Conservation (phyloP, 2,113 vertebrate species). For the Malaclemys terrapin region DNA sequence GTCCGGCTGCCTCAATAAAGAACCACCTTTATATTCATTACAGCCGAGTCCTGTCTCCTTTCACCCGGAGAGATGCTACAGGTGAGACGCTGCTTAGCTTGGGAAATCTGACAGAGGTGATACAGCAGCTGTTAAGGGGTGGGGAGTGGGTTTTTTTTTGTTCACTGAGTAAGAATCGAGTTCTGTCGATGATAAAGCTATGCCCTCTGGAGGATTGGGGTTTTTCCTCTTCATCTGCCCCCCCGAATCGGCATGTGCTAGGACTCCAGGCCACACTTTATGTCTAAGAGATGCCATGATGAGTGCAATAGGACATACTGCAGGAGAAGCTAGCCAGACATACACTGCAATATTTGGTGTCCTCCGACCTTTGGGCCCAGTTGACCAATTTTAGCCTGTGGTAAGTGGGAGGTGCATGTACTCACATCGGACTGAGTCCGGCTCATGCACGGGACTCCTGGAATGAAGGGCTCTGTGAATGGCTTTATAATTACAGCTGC, state of each 20-base stretch:
- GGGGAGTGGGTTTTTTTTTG: neutral
- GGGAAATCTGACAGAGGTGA: neutral
- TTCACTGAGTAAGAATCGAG: neutral
- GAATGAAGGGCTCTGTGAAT: neutral
- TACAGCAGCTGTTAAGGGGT: neutral
- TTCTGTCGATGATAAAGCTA: too few relatives aligned
- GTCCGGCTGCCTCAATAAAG: neutral
- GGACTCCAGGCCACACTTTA: neutral
- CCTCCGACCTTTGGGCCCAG: neutral
- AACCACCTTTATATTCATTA: neutral
- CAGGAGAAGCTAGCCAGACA: neutral
- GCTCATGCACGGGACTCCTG: neutral
- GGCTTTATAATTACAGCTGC: neutral
- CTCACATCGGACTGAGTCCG: neutral
- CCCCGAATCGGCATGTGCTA: neutral
- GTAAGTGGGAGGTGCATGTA: neutral
- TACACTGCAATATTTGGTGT: neutral
- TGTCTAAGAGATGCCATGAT: neutral
- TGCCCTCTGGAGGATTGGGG: too few relatives aligned
- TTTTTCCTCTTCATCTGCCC: neutral
- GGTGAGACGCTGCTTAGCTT: neutral
- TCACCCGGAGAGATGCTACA: neutral
- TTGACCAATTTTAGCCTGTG: neutral
- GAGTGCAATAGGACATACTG: neutral
- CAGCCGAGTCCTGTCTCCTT: neutral